phyloP scores from a whole-genome alignment of 2,113 vertebrate genomes.

The Melanerpes aurifrons region DNA sequence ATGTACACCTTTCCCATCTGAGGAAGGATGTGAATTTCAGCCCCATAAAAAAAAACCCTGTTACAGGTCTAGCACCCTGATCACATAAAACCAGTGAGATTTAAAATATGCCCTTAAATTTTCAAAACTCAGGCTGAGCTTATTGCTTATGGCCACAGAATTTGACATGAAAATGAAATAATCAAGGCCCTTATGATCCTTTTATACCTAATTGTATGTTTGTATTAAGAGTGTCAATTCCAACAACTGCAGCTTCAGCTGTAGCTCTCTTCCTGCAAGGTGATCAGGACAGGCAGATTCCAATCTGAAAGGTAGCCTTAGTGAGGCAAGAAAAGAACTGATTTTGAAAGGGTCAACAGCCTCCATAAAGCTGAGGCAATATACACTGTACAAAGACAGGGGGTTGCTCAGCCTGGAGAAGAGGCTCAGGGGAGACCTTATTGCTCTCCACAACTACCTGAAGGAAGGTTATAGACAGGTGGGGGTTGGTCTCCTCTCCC shows the following conservation, averaged over 20 bases:
- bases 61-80: neutral
- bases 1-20: neutral
- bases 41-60: neutral
- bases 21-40: neutral
- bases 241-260: neutral
- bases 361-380: neutral
- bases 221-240: neutral
- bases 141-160: neutral
- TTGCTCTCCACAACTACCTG: too few species aligned
- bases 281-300: neutral
- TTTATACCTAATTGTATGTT: neutral
- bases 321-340: neutral
- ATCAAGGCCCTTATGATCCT: neutral
- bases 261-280: neutral
- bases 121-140: neutral
- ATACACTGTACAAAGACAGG: neutral
- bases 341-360: neutral
- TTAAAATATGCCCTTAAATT: neutral
- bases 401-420: too few species aligned
- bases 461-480: too few species aligned
- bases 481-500: too few species aligned
- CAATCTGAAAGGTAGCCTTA: neutral
- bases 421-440: too few species aligned
- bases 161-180: neutral
- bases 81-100: neutral